These are phyloP conservation scores for Samia ricini DNA, from an alignment of 1,140 invertebrate species.

Conservation along the genomic window DNA sequence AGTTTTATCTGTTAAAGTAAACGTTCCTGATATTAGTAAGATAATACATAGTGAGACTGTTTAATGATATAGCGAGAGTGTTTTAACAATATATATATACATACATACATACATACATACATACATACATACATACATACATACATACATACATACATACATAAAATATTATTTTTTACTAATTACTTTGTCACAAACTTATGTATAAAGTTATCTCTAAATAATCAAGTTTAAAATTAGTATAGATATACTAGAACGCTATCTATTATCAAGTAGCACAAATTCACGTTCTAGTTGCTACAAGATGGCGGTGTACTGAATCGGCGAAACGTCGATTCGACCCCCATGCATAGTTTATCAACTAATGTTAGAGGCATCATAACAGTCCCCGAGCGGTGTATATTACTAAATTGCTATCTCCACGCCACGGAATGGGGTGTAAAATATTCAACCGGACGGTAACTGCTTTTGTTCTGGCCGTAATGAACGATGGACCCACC, in stretches of 20 bases:
- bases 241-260: conserved; percentile 13
- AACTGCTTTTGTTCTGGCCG: conserved; percentile 60
- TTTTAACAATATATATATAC: no score
- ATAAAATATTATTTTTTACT: no score
- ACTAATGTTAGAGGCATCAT: conserved; percentile 38
- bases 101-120: no score
- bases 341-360: conserved; percentile 61
- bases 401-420: conserved; percentile 59
- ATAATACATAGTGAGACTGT: no score
- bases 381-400: conserved; percentile 47
- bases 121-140: no score
- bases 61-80: no score
- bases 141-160: no score
- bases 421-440: conserved; percentile 47
- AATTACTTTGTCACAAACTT: not conserved
- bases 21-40: no score
- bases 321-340: conserved; percentile 43
- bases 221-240: not conserved
- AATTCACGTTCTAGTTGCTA: conserved; percentile 4
- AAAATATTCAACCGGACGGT: conserved; percentile 60
- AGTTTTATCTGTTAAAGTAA: no score
- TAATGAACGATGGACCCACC: conserved; percentile 58
- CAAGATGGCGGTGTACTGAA: conserved; percentile 45
- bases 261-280: conserved; percentile 33
- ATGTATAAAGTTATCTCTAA: not conserved